phyloP scores from a whole-genome alignment of 2,888 invertebrate genomes.

The Melieria crassipennis region DNA sequence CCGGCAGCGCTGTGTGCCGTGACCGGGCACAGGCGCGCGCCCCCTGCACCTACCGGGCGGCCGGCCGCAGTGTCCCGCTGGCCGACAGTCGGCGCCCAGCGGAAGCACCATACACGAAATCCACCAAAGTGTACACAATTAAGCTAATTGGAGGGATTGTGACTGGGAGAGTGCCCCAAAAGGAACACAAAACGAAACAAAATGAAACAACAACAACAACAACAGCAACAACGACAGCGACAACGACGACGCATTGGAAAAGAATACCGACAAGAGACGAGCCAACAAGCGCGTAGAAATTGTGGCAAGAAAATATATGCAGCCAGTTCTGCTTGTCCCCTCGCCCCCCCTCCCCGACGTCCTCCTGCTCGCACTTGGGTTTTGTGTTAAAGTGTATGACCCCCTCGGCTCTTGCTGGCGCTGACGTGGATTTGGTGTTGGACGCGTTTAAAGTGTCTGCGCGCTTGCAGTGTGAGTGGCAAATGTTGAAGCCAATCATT shows the following conservation, averaged over 20 bases:
- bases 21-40: neutral
- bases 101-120: slow-evolving; percentile 15
- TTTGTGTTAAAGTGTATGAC: no score
- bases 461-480: no score
- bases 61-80: neutral
- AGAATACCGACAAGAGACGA: neutral
- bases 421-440: no score
- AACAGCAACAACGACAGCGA: neutral
- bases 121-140: slow-evolving; percentile 49
- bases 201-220: neutral
- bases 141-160: slow-evolving; percentile 55
- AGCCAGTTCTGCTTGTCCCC: no score
- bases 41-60: neutral
- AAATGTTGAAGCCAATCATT: no score
- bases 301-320: slow-evolving; percentile 16
- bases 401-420: no score
- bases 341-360: no score
- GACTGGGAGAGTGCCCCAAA: neutral
- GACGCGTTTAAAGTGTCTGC: no score
- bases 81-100: neutral
- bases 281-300: neutral
- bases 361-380: no score
- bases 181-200: neutral
- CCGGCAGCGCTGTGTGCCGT: neutral
- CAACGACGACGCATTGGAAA: neutral